A percentile compares a stretch with the other conserved stretches of the same genome.
phyloP scores from a whole-genome alignment of 2,888 invertebrate species.

The Torymus texanus region DNA sequence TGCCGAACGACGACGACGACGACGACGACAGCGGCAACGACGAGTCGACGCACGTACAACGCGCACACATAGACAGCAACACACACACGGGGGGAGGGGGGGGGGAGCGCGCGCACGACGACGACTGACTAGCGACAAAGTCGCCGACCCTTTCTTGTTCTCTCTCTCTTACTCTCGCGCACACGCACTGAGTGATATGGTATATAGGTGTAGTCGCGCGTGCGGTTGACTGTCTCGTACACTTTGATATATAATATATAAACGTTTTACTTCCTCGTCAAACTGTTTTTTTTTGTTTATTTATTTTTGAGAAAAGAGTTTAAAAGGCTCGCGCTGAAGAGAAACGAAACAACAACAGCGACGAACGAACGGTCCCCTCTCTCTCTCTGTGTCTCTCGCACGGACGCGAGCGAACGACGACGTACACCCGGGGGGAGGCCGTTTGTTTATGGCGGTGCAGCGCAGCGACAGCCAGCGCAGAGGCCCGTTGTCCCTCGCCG shows the following conservation, averaged over 20 bases:
- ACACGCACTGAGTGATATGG: background rate
- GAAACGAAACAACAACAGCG: too few relatives aligned
- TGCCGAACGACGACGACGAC: constrained; percentile 12
- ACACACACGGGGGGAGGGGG: constrained; percentile 5
- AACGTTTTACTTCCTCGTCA: too few relatives aligned
- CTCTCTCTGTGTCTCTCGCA: too few relatives aligned
- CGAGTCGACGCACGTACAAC: background rate
- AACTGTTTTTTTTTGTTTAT: too few relatives aligned
- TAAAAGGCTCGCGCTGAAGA: too few relatives aligned
- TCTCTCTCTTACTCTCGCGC: constrained; percentile 15
- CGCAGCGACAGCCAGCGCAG: constrained; percentile 18
- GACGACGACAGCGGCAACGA: background rate
- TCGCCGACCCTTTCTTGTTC: constrained; percentile 39
- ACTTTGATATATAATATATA: background rate
- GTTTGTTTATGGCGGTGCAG: constrained; percentile 49
- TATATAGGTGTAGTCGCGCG: too few relatives aligned
- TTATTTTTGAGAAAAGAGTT: too few relatives aligned
- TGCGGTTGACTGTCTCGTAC: background rate
- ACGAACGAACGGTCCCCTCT: too few relatives aligned
- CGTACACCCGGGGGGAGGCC: constrained; percentile 37
- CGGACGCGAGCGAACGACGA: constrained; percentile 12
- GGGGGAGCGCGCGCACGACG: background rate
- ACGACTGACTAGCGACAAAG: constrained; percentile 16
- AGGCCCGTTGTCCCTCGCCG: background rate
- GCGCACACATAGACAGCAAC: background rate